Percentiles rank a stretch among this genome's conserved stretches.
Conservation (phyloP, 2,113 vertebrate genomes). For the Gyps fulvus region DNA sequence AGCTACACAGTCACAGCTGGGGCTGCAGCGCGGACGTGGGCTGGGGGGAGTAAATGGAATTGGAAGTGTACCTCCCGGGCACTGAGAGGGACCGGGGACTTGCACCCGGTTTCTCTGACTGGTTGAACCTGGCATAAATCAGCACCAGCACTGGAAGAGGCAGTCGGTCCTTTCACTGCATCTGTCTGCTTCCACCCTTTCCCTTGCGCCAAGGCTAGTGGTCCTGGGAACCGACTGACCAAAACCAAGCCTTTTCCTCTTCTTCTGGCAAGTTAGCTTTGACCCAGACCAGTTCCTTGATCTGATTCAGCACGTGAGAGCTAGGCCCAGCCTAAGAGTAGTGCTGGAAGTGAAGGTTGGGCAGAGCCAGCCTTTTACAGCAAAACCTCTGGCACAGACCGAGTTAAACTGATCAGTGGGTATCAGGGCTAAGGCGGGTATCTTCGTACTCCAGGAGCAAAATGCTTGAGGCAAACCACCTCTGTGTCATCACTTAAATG, state of each 20-base stretch:
- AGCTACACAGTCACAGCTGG: neutral
- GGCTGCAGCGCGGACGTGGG: rapidly evolving
- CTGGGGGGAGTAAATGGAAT: neutral
- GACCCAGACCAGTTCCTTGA: neutral
- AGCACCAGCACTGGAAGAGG: neutral
- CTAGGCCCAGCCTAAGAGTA: neutral
- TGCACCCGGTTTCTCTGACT: rapidly evolving
- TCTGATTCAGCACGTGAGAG: neutral
- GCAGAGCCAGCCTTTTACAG: neutral
- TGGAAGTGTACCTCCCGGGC: neutral
- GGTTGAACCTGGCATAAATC: neutral
- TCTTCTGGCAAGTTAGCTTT: neutral
- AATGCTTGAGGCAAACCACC: neutral
- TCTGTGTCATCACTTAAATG: constrained; percentile 3
- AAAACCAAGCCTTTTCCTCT: neutral
- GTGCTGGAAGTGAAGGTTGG: neutral
- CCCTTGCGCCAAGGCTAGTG: rapidly evolving
- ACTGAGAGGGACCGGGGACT: neutral
- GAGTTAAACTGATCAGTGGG: neutral
- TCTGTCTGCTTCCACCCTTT: rapidly evolving
- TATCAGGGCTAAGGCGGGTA: neutral
- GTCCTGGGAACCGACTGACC: neutral
- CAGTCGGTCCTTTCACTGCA: neutral
- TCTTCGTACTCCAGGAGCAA: neutral
- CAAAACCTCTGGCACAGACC: neutral